Conservation (phyloP, 1,140 invertebrate genomes). For the Eumaeus atala region DNA sequence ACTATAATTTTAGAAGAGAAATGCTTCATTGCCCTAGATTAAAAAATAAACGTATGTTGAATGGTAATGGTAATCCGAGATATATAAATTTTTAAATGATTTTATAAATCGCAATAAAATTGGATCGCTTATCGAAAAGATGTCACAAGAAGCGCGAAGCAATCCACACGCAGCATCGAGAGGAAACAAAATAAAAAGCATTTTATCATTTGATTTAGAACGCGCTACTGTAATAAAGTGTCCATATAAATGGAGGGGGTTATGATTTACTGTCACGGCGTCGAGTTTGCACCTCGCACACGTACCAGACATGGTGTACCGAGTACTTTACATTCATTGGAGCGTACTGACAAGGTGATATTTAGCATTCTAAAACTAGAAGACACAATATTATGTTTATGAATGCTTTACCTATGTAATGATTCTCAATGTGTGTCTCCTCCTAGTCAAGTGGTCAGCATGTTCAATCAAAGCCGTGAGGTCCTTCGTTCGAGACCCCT, state of each 20-base stretch:
- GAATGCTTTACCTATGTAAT: too few species aligned
- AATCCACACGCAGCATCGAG: slow-evolving; percentile 50
- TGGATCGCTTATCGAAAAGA: slow-evolving; percentile 10
- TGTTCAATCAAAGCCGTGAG: too few species aligned
- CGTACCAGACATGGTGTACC: slow-evolving; percentile 22
- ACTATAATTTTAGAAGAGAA: too few species aligned
- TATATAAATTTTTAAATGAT: background rate
- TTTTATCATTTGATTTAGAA: slow-evolving; percentile 72
- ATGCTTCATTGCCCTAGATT: too few species aligned
- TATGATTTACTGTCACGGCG: slow-evolving; percentile 57
- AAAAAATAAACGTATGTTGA: too few species aligned
- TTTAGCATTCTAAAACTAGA: too few species aligned
- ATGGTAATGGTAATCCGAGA: too few species aligned
- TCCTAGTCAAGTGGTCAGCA: too few species aligned
- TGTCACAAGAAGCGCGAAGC: slow-evolving; percentile 30
- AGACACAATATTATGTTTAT: too few species aligned
- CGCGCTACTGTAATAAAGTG: slow-evolving; percentile 64
- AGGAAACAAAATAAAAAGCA: slow-evolving; percentile 65
- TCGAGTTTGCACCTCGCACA: slow-evolving; percentile 50
- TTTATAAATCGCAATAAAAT: slow-evolving; percentile 12
- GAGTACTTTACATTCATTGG: slow-evolving; percentile 21
- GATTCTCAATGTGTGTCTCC: too few species aligned
- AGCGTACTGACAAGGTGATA: too few species aligned
- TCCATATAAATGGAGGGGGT: slow-evolving; percentile 64
- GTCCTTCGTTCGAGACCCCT: too few species aligned